Base-by-base conservation (phyloP, 2,797 vertebrate genomes). In the Cygnus olor region DNA sequence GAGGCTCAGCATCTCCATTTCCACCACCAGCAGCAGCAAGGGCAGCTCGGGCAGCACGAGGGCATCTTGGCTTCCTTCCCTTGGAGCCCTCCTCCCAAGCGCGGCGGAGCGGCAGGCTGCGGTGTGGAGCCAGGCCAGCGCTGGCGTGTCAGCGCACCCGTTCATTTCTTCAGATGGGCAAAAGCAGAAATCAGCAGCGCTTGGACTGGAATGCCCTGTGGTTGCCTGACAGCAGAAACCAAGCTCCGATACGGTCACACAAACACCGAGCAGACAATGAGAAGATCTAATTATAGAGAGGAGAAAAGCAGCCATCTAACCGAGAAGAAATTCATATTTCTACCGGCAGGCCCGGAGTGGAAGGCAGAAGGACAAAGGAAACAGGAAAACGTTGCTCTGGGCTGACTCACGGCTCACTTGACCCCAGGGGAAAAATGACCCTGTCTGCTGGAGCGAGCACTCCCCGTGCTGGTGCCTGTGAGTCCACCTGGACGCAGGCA, bases 221-320 rank as follows among this genome's bases (percentile, higher is more conserved):
- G 57, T 91, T 87, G 82, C 82, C 78, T 89, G 88, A 93, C 74
- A 65, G 94, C 91, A 93, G 81, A 80, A 91, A 38, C 65, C 82
- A 84, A 25, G 36, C 82, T 90, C 82, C 16, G 57, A 57, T 60
- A 87, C 2, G 5, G 91, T 57, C 11, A 0, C 70, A 38, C 85
- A 84, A 82, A 65, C 72, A 66, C 57, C 1, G 3, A 79, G 8
- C 66, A 90, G 71, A 85, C 76, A 88, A 94, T 70, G 57, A 71
- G 77, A 71, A 76, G 53, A 88, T 80, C 88, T 90, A 90, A 93
- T 88, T 94, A 94, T 71, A 95, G 88, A 60, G 65, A 80, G 44
- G 72, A 82, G 90, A 82, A 58, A 72, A 88, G 61, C 90, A 83
- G 61, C 57, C 72, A 57, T 63, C 60, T 34, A 58, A 77, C 42